phyloP scores from a whole-genome alignment of 2,888 invertebrate genomes.

The Yponomeuta cagnagella region DNA sequence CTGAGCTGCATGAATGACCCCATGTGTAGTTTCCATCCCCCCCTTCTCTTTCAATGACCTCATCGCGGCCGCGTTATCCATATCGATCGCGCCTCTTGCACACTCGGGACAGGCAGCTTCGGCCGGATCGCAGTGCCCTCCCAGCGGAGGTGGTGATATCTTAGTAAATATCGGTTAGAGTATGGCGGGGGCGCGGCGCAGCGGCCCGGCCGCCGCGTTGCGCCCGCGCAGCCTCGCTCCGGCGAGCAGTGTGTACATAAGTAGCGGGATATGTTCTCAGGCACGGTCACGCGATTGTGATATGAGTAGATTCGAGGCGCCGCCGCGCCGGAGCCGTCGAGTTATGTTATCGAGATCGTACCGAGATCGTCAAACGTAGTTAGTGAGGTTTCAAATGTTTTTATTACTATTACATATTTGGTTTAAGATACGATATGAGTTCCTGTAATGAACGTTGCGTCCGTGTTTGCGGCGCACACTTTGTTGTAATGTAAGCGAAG shows the following conservation, averaged over 20 bases:
- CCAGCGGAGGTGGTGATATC: constrained; percentile 53
- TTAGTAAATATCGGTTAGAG: constrained; percentile 57
- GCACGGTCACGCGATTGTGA: constrained; percentile 75
- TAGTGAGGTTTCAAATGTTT: constrained; percentile 74
- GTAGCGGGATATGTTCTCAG: constrained; percentile 73
- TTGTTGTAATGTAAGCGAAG: constrained; percentile 70
- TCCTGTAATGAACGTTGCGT: constrained; percentile 70
- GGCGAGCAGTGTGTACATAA: constrained; percentile 71
- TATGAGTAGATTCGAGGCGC: constrained; percentile 72
- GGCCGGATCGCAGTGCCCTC: constrained; percentile 45
- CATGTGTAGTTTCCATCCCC: constrained; percentile 23
- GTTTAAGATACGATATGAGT: constrained; percentile 75
- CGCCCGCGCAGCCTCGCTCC: constrained; percentile 18
- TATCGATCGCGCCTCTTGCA: constrained; percentile 61
- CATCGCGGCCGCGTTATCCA: constrained; percentile 48
- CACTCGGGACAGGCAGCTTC: constrained; percentile 54
- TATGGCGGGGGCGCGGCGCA: constrained; percentile 30
- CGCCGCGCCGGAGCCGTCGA: constrained; percentile 49
- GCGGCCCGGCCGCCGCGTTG: constrained; percentile 27
- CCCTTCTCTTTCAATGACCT: constrained; percentile 17
- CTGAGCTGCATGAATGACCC: constrained; percentile 16
- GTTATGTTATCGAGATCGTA: constrained; percentile 71
- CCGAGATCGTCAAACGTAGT: constrained; percentile 72
- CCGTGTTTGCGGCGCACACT: constrained; percentile 49
- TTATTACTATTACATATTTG: constrained; percentile 73